Evolutionary conservation across 2,797 vertebrate species (phyloP), one percentile per base, ranked within the genome.

Genomic region (Lophura swinhoii): DNA sequence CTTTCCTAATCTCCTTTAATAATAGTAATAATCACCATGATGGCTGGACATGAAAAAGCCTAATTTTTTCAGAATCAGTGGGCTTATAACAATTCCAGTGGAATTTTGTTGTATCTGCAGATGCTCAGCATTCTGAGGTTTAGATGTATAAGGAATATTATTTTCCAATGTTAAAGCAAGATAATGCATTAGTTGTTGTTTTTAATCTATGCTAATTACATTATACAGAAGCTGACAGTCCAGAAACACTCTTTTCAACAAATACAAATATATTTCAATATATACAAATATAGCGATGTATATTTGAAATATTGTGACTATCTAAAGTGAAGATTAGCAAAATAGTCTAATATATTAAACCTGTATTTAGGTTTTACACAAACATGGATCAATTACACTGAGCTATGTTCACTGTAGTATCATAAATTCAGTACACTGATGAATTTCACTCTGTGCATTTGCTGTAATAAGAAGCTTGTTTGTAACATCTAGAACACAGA

Each of bases 271-370:
- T 37, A 37, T 37, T 37, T 37, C 10, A 37, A 37, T 37, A 37
- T 37, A 37, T 37, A 37, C 4, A 37, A 37, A 37, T 37, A 37
- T 37, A 37, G 37, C 2, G 9, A 23, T 62, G 31, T 28, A 20
- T 2, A 0, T 69, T 79, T 87, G 56, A 87, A 75, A 64, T 3
- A 53, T 91, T 91, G 87, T 79, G 35, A 79, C 17, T 20, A 64
- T 48, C n/a, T 64, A 33, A 87, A 94, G 13, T 62, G 26, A 91
- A 87, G 93, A 94, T 76, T 88, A 88, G 10, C 16, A 83, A 84
- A 35, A 9, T 58, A 41, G 48, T 82, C 60, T 79, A 88, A 79
- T 80, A 90, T 82, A 80, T 88, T 93, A 88, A 77, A 74, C 15
- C 8, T 71, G 3, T 74, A 26, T 77, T 84, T 90, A 71, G 56